These are phyloP conservation scores for Alca torda DNA, from an alignment of 2,797 vertebrate species.

Conservation along the genomic window DNA sequence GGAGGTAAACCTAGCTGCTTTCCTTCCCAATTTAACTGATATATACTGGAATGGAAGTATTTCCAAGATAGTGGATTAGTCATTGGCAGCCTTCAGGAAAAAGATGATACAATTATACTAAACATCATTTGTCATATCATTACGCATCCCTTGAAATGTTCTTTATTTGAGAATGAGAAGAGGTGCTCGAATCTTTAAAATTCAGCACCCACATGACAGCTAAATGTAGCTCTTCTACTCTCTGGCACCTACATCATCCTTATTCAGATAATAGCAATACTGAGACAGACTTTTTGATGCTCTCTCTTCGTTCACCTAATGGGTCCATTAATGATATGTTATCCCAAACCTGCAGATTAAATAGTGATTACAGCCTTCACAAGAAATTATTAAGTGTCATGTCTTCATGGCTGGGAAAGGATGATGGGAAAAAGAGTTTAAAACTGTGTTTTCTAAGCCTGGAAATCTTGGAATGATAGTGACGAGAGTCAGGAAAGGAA, in stretches of 20 bases:
- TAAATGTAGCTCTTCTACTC: background rate
- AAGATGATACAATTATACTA: background rate
- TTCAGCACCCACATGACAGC: background rate
- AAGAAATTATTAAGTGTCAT: background rate
- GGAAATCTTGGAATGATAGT: background rate
- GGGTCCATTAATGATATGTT: background rate
- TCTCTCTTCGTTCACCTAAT: slow-evolving; percentile 11
- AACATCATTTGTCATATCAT: background rate
- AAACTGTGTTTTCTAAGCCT: background rate
- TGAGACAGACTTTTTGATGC: background rate
- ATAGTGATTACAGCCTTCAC: background rate
- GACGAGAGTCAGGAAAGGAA: background rate
- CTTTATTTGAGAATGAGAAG: background rate
- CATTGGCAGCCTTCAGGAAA: slow-evolving; percentile 19
- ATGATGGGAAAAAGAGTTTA: background rate
- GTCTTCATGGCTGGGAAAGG: background rate
- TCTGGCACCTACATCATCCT: background rate
- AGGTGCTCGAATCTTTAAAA: background rate
- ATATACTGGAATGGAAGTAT: background rate
- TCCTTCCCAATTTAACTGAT: background rate
- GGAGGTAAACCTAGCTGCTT: background rate
- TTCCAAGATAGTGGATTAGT: background rate
- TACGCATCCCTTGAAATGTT: background rate
- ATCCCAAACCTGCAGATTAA: background rate
- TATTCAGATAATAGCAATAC: background rate